These are phyloP conservation scores for Corythucha ciliata DNA, from an alignment of 2,888 invertebrate species.

Conservation along the genomic window DNA sequence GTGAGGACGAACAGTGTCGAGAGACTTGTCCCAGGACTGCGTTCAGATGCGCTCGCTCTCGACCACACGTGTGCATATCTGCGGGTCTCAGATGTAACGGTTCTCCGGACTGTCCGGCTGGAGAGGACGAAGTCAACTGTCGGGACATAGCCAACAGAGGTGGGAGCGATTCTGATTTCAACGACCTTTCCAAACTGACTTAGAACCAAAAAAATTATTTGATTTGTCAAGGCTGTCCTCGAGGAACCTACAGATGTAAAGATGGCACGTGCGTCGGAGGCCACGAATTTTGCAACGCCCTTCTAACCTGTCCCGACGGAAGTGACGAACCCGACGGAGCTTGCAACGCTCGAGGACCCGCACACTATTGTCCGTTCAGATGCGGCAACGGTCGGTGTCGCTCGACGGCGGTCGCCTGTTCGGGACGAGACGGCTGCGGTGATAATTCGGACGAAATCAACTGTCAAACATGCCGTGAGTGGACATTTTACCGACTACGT, in stretches of 20 bases:
- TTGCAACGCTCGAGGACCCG: constrained; percentile 52
- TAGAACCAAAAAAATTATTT: neutral
- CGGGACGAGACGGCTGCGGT: constrained; percentile 83
- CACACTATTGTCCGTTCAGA: constrained; percentile 62
- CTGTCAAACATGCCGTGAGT: constrained; percentile 60
- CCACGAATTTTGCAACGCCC: constrained; percentile 86
- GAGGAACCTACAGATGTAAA: constrained; percentile 72
- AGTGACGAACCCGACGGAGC: constrained; percentile 78
- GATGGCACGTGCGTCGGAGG: constrained; percentile 82
- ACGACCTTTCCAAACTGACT: neutral
- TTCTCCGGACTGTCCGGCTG: constrained; percentile 44
- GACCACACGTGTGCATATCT: constrained; percentile 61
- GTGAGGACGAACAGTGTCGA: constrained; percentile 75
- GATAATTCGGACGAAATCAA: constrained; percentile 80
- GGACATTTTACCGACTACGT: too few relatives aligned
- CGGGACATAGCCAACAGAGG: constrained; percentile 43
- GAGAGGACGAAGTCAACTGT: constrained; percentile 41
- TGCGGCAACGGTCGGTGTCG: constrained; percentile 82
- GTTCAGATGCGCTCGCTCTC: constrained; percentile 44
- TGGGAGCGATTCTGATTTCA: constrained; percentile 30
- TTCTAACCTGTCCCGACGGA: constrained; percentile 75
- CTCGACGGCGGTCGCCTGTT: constrained; percentile 80
- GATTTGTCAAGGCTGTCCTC: constrained; percentile 53
- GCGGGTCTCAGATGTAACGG: constrained; percentile 75
- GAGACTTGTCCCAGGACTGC: constrained; percentile 41